Conservation (phyloP, 2,113 vertebrate genomes). For the Passer domesticus region DNA sequence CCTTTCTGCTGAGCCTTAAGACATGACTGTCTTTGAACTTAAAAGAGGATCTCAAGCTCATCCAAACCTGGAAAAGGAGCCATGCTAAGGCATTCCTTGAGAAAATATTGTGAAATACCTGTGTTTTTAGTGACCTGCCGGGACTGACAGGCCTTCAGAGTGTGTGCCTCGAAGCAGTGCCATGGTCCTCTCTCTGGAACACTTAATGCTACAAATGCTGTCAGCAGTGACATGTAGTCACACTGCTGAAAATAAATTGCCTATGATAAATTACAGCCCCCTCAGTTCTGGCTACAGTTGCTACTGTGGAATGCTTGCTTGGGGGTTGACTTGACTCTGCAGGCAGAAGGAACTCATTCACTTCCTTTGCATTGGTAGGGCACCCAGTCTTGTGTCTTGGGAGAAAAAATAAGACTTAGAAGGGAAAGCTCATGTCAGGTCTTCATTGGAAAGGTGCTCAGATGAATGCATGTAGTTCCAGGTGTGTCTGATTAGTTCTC, state of each 20-base stretch:
- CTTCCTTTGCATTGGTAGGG: neutral
- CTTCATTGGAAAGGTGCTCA: neutral
- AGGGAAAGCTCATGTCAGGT: neutral
- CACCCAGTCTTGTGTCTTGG: neutral
- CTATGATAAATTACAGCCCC: neutral
- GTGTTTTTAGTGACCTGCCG: neutral
- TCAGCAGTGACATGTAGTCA: neutral
- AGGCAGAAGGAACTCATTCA: neutral
- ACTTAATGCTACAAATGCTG: neutral
- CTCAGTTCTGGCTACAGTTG: neutral
- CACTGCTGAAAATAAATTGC: conserved; percentile 2
- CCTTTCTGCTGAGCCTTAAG: neutral
- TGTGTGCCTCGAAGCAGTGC: neutral
- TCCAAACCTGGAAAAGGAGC: neutral
- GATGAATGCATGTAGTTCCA: neutral
- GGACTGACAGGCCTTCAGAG: neutral
- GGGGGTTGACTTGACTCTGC: neutral
- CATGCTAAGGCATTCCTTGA: neutral
- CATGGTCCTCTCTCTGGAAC: neutral
- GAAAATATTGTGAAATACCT: neutral
- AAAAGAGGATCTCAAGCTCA: neutral
- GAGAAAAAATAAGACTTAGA: neutral
- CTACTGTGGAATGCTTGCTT: neutral
- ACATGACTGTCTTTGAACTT: neutral
- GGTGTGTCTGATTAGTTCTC: neutral